Conservation (phyloP, 2,797 vertebrate genomes). For the Helarctos malayanus region DNA sequence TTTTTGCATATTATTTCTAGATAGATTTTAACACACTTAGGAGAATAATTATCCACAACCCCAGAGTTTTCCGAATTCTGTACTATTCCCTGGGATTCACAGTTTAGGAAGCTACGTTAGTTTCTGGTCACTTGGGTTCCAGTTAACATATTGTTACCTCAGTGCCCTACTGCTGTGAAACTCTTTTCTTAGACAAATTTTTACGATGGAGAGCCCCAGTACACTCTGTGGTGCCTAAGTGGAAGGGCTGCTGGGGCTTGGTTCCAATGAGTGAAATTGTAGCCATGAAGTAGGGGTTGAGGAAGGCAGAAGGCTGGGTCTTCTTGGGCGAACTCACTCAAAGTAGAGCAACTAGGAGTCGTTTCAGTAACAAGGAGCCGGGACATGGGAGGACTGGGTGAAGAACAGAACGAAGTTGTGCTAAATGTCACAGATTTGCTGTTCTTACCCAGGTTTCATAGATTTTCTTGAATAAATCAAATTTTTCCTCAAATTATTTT, state of each 20-base stretch:
- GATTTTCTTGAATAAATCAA: background rate
- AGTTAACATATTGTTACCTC: background rate
- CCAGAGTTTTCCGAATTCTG: background rate
- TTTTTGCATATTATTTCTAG: background rate
- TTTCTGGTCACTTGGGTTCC: background rate
- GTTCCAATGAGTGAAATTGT: background rate
- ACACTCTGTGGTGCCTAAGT: background rate
- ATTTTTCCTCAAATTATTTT: background rate
- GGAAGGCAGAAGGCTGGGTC: background rate
- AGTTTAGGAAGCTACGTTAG: background rate
- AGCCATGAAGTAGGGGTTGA: background rate
- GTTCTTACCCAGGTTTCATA: background rate
- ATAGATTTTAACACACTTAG: background rate
- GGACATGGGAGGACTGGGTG: accelerated
- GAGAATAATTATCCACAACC: background rate
- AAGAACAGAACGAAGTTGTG: too few species aligned
- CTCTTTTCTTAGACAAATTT: background rate
- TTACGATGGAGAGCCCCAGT: background rate
- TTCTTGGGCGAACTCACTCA: background rate
- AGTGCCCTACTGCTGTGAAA: background rate
- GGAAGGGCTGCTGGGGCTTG: background rate
- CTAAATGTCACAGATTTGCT: background rate
- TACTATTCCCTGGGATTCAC: background rate
- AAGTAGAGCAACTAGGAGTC: background rate
- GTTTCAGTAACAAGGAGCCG: background rate